Base-by-base conservation (phyloP, 2,797 vertebrate genomes). In the Leptatherina wallacei region DNA sequence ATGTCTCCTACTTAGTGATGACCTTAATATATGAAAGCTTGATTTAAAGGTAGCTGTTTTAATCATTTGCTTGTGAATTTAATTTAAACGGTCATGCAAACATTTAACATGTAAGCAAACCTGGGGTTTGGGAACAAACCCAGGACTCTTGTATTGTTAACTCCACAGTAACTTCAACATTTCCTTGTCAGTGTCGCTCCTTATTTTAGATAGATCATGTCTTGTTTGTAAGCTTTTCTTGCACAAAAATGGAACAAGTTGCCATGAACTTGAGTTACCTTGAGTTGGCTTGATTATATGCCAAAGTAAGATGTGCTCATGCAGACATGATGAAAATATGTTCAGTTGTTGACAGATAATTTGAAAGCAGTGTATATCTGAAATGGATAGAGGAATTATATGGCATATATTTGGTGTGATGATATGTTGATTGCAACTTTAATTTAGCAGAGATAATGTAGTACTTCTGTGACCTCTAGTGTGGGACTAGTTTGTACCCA, bases 381-480 rank as follows among this genome's bases (percentile, higher is more conserved):
- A 24, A 49, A 36, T 33, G 2, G 9, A 38, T 13, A 38, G 11
- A 13, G 36, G 36, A 13, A 38, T 38, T 38, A 38, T 38, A 13
- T 12, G 9, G n/a, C 35, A 22, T 20, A 10, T 35, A 51, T 67
- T 54, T 18, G n/a, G 36, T 55, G 20, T 40, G 18, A 30, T 64
- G 13, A 72, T 24, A 14, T 55, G 36, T 35, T 29, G 29, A 27
- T 42, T 64, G 2, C 12, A 38, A 22, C 22, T 27, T 24, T 59
- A 14, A 9, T 61, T 57, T 52, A 64, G 27, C 63, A 29, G 18
- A 29, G 22, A 59, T 18, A 6, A 56, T 69, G 54, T 51, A 24
- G 35, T 52, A 36, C 13, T 30, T 44, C 20, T 33, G n/a, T 24
- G 33, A 56, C 30, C 22, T 36, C 1, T 9, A 12, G 42, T 38